phyloP scores from a whole-genome alignment of 2,888 invertebrate genomes.

The Trilocha varians region DNA sequence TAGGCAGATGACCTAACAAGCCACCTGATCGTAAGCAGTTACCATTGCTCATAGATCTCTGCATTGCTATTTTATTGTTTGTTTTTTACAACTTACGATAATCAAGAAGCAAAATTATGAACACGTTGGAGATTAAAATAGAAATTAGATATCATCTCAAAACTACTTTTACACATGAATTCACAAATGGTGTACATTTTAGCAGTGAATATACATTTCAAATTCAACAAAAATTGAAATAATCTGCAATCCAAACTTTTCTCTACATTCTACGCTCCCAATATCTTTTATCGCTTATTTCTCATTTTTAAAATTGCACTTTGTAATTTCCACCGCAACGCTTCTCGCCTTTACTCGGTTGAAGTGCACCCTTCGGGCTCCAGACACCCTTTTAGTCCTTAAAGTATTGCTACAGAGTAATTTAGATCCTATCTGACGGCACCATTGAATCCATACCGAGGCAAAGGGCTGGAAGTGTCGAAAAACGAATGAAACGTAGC shows the following conservation, averaged over 20 bases:
- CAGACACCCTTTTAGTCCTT: constrained; percentile 68
- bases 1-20: too few species aligned
- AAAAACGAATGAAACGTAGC: constrained; percentile 23
- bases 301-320: constrained; percentile 3
- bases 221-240: neutral
- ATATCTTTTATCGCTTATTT: neutral
- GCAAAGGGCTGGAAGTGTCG: constrained; percentile 47
- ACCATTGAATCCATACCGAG: constrained; percentile 48
- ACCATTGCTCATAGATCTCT: too few species aligned
- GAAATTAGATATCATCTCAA: neutral
- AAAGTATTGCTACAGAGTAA: constrained; percentile 60
- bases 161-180: neutral
- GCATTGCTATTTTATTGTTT: too few species aligned
- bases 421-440: constrained; percentile 62
- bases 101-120: too few species aligned
- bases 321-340: constrained; percentile 1
- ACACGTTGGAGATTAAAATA: too few species aligned
- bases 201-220: neutral
- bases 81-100: too few species aligned
- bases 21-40: too few species aligned
- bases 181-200: neutral
- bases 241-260: constrained; percentile 2
- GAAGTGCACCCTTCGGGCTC: constrained; percentile 35
- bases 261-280: too few species aligned
- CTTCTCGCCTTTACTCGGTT: constrained; percentile 5